phyloP scores from a whole-genome alignment of 2,888 invertebrate species.

The Leucania comma region DNA sequence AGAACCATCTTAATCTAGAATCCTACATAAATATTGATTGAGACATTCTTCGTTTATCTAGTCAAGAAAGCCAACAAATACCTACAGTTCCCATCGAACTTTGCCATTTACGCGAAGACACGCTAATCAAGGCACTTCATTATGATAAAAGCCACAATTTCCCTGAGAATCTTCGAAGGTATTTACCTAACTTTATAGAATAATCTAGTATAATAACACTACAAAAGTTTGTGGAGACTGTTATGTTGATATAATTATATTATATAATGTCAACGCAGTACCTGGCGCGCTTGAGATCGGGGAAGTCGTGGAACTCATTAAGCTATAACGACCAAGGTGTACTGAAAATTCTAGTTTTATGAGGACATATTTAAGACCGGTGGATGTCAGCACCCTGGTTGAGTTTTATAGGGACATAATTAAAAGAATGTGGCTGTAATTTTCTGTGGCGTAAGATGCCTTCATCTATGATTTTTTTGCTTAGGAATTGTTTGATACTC shows the following conservation, averaged over 20 bases:
- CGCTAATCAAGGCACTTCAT: slow-evolving; percentile 13
- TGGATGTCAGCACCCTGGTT: slow-evolving; percentile 7
- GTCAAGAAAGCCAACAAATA: not conserved
- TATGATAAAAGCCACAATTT: slow-evolving; percentile 29
- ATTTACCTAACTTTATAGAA: slow-evolving; percentile 20
- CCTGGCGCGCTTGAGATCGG: slow-evolving; percentile 43
- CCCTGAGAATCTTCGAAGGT: slow-evolving; percentile 33
- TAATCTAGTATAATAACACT: slow-evolving; percentile 29
- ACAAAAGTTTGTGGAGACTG: slow-evolving; percentile 34
- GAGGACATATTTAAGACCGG: slow-evolving; percentile 39
- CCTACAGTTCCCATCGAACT: not conserved
- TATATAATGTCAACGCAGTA: slow-evolving; percentile 40
- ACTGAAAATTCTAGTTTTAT: slow-evolving; percentile 41
- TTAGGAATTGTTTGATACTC: no score
- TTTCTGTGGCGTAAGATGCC: not conserved
- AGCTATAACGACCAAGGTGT: slow-evolving; percentile 50
- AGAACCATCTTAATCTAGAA: not conserved
- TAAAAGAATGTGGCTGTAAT: not conserved
- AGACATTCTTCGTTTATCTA: slow-evolving; percentile 5
- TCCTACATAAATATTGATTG: slow-evolving; percentile 17
- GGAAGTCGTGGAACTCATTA: slow-evolving; percentile 51
- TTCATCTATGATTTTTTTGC: not conserved
- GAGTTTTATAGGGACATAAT: slow-evolving; percentile 8
- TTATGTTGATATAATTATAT: slow-evolving; percentile 42
- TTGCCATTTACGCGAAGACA: not conserved